These are phyloP conservation scores for Aphis gossypii DNA, from an alignment of 1,140 invertebrate species.

Conservation along the genomic window DNA sequence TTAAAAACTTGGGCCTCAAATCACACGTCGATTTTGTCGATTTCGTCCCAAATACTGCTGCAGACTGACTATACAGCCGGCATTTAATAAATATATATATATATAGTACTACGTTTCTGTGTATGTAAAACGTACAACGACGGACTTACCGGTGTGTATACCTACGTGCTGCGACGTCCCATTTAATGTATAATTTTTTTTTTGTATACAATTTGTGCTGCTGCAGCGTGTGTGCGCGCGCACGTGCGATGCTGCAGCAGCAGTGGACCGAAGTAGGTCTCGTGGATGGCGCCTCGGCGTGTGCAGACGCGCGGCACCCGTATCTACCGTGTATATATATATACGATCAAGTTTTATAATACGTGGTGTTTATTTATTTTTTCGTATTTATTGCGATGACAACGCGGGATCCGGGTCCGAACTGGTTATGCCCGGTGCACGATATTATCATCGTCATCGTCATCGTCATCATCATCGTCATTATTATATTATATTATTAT, in stretches of 20 bases:
- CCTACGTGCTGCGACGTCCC: no score
- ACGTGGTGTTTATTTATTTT: not conserved
- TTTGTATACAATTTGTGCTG: no score
- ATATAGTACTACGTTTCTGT: no score
- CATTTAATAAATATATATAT: no score
- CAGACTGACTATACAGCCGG: no score
- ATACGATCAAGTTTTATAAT: not conserved
- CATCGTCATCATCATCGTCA: not conserved
- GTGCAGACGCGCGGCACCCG: not conserved
- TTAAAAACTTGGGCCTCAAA: no score
- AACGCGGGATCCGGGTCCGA: constrained; percentile 39
- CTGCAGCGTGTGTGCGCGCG: not conserved
- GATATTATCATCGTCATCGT: constrained; percentile 6
- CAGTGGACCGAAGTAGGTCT: constrained; percentile 15
- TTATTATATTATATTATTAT: not conserved
- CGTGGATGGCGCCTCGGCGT: not conserved
- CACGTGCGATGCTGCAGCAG: not conserved
- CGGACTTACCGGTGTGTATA: no score
- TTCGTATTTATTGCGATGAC: not conserved
- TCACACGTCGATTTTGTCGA: no score
- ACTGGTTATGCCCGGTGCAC: not conserved
- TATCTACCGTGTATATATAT: not conserved
- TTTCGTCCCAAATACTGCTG: no score
- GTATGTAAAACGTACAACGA: no score
- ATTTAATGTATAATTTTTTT: no score